Evolutionary conservation across 2,113 vertebrate genomes (phyloP).

Genomic region (Archilochus colubris): DNA sequence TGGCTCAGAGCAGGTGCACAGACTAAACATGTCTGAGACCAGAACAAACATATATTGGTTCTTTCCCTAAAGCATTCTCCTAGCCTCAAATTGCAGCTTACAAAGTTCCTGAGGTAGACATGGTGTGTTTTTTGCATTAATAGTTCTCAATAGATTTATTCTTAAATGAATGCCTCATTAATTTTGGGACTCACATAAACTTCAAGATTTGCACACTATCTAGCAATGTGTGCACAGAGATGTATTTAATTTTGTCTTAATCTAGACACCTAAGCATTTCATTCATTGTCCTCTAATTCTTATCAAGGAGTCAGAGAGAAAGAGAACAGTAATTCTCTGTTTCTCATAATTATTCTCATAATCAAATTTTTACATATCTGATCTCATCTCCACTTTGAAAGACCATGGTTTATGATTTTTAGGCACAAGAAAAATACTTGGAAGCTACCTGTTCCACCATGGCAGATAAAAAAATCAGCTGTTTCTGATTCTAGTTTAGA

Average conservation of each 20-base stretch:
- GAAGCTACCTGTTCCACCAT: background rate
- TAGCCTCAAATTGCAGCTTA: background rate
- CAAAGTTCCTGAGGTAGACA: background rate
- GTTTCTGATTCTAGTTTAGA: background rate
- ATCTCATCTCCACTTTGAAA: background rate
- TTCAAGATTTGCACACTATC: background rate
- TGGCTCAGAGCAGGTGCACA: background rate
- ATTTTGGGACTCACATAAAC: background rate
- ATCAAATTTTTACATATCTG: background rate
- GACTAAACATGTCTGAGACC: background rate
- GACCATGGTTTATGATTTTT: background rate
- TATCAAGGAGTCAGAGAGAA: background rate
- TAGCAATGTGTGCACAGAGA: background rate
- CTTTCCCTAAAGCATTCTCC: background rate
- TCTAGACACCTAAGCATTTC: background rate
- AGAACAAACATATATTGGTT: fast-evolving
- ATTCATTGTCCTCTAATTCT: background rate
- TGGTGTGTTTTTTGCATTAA: background rate
- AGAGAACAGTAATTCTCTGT: background rate
- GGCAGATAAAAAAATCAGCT: background rate
- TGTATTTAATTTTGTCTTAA: background rate
- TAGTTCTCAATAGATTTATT: background rate
- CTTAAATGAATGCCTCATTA: background rate
- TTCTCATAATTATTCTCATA: background rate
- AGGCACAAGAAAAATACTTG: background rate